Conservation (phyloP, 2,113 vertebrate genomes). For the Chrysochloris asiatica region DNA sequence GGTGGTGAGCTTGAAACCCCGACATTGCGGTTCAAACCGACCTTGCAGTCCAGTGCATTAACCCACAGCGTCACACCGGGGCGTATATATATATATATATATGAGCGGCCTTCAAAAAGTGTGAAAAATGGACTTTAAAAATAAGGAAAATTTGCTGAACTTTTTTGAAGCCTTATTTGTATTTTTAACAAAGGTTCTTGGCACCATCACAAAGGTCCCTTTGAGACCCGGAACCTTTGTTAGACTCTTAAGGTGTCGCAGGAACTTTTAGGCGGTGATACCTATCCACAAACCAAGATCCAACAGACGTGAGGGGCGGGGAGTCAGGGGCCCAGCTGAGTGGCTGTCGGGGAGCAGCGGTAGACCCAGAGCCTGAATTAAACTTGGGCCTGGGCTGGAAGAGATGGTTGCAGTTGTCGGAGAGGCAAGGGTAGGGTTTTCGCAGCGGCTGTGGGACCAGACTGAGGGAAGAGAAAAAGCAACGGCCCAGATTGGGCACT, state of each 20-base stretch:
- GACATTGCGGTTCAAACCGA: too few species aligned
- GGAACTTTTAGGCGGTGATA: constrained; percentile 63
- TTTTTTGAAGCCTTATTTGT: too few species aligned
- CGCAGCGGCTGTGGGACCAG: accelerated
- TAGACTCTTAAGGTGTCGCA: not conserved
- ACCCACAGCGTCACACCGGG: too few species aligned
- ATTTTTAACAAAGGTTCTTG: not conserved
- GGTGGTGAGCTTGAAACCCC: too few species aligned
- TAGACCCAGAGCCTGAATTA: not conserved
- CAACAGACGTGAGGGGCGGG: not conserved
- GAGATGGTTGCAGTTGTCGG: accelerated
- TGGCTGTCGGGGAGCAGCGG: accelerated
- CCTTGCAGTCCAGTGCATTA: too few species aligned
- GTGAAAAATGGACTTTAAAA: too few species aligned
- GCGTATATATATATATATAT: too few species aligned
- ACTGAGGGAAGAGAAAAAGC: accelerated
- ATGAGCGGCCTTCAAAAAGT: too few species aligned
- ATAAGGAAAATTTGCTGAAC: too few species aligned
- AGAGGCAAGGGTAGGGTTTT: accelerated
- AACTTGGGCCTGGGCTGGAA: not conserved
- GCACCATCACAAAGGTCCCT: not conserved
- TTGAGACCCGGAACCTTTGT: constrained; percentile 51
- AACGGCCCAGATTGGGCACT: accelerated
- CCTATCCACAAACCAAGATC: not conserved
- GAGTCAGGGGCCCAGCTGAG: not conserved